Percentiles rank a stretch among this genome's conserved stretches.
Conservation (phyloP, 2,797 vertebrate species). For the Otolemur crassicaudatus region DNA sequence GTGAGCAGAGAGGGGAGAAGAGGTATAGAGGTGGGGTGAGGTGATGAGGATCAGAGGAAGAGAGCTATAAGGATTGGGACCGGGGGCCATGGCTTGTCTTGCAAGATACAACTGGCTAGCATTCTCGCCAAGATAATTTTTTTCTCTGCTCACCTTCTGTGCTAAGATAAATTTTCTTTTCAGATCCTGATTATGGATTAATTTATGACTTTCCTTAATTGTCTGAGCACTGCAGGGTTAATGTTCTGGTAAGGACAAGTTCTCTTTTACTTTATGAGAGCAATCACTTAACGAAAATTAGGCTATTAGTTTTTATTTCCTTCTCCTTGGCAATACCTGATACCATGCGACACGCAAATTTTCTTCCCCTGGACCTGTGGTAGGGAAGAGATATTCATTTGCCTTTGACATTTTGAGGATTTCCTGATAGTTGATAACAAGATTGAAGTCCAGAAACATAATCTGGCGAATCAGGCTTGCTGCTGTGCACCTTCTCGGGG, state of each 20-base stretch:
- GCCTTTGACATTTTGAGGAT: slow-evolving; percentile 65
- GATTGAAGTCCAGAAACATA: slow-evolving; percentile 49
- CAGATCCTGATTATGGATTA: slow-evolving; percentile 74
- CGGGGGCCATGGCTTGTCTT: neutral
- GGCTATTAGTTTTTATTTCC: slow-evolving; percentile 84
- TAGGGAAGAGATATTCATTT: slow-evolving; percentile 68
- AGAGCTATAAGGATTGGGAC: neutral
- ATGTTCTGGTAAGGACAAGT: slow-evolving; percentile 79
- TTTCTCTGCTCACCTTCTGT: slow-evolving; percentile 41
- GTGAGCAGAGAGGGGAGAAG: neutral
- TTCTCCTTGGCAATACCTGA: slow-evolving; percentile 67
- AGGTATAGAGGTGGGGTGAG: neutral
- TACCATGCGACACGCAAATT: slow-evolving; percentile 67
- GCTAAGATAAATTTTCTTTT: slow-evolving; percentile 61
- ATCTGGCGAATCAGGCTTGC: neutral
- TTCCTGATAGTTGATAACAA: slow-evolving; percentile 58
- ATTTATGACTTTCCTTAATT: slow-evolving; percentile 83
- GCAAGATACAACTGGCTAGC: neutral
- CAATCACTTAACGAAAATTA: slow-evolving; percentile 79
- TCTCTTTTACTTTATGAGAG: slow-evolving; percentile 81
- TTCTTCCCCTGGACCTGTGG: slow-evolving; percentile 54
- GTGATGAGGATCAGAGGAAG: neutral
- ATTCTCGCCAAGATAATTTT: neutral
- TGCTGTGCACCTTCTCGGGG: neutral
- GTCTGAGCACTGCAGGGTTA: slow-evolving; percentile 80